Evolutionary conservation across 2,888 invertebrate species (phyloP), one percentile per base, ranked within the genome.

Genomic region (Platycheirus albimanus): DNA sequence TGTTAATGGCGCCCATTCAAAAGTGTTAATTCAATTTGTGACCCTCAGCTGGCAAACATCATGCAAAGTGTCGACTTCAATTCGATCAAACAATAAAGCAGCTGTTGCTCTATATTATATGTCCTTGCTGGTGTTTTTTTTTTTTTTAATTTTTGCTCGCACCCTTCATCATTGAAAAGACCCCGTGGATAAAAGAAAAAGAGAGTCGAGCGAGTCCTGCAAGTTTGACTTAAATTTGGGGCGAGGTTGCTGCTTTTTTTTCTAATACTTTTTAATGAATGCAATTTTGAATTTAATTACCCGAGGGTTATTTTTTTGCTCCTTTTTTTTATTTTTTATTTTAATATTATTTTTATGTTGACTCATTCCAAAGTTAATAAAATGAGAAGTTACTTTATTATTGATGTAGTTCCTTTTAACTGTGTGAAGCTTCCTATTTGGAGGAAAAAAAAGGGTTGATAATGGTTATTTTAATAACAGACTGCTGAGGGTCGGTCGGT

Each of bases 1-100:
- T 74, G 83, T 69, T 83, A 78, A 78, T 78, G 83, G 78, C 64
- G 67, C 20, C 69, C 78, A 78, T 69, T 72, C 78, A 78, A 72
- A 78, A 83, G 78, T 64, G 83, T 83, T 83, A 83, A 83, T 83
- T 83, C 49, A 83, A 78, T 83, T 83, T 83, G 78, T 52, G 83
- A 78, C 78, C 78, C 83, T 83, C 83, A 83, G 83, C 78, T 83
- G 78, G 72, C 70, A 78, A 78, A 78, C 67, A 67, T 83, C 78
- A 74, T 64, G 67, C 69, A 69, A 74, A 83, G 78, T 78, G 83
- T 83, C 78, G 83, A 72, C 83, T 83, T 83, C 69, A 83, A 78
- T 83, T 74, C 83, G 51, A 83, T 83, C 78, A 83, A 78, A 83
- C 72, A 83, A 83, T 69, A 83, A 66, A 74, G 36, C 83, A 83